Conservation (phyloP, 1,140 invertebrate genomes). For the Microplitis demolitor region DNA sequence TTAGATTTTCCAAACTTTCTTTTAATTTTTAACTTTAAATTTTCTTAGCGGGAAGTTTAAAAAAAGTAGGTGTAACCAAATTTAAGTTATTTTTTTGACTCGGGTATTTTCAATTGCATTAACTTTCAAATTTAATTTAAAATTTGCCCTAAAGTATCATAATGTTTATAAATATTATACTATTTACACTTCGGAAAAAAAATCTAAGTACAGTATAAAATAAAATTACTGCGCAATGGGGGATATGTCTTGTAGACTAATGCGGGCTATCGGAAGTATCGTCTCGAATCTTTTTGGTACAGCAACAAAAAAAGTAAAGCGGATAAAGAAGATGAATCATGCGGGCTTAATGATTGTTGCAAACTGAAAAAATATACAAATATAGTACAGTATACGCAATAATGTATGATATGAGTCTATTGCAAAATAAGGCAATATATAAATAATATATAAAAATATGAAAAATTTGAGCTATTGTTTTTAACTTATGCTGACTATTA, state of each 20-base stretch:
- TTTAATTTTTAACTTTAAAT: too few relatives aligned
- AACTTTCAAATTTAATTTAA: too few relatives aligned
- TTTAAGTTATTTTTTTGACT: too few relatives aligned
- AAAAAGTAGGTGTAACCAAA: too few relatives aligned
- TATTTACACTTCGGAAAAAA: too few relatives aligned
- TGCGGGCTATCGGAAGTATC: constrained; percentile 57
- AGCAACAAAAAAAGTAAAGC: background rate
- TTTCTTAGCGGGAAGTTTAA: too few relatives aligned
- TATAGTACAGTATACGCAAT: background rate
- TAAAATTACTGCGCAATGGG: background rate
- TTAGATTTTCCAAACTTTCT: too few relatives aligned
- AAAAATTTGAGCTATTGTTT: background rate
- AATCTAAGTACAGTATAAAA: background rate
- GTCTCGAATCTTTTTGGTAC: constrained; percentile 35
- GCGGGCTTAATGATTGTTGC: constrained; percentile 24
- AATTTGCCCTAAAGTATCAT: too few relatives aligned
- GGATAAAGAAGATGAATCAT: constrained; percentile 23
- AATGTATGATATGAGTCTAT: background rate
- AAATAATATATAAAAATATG: background rate
- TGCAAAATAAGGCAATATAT: background rate
- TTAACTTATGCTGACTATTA: background rate
- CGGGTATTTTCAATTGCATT: too few relatives aligned
- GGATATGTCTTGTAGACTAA: constrained; percentile 20
- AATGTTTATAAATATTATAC: too few relatives aligned
- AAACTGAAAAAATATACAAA: background rate